These are phyloP conservation scores for Cydia strobilella DNA, from an alignment of 1,140 invertebrate genomes.

Conservation along the genomic window DNA sequence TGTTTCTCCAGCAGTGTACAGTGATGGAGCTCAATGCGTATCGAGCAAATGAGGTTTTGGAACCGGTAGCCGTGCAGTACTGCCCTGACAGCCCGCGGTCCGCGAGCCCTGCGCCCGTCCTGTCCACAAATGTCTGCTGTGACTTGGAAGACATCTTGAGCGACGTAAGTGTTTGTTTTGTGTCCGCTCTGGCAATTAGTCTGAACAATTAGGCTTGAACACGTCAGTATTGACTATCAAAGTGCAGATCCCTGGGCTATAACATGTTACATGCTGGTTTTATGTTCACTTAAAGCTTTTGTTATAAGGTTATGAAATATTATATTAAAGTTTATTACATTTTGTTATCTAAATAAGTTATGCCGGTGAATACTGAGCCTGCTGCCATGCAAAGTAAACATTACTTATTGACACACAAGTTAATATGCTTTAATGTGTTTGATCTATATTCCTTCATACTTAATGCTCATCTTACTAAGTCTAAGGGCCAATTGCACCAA, in stretches of 20 bases:
- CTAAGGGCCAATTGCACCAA: too few species aligned
- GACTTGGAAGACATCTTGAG: slow-evolving; percentile 77
- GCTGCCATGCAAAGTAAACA: background rate
- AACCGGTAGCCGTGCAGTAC: slow-evolving; percentile 65
- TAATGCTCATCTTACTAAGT: too few species aligned
- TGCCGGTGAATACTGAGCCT: background rate
- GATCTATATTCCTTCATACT: too few species aligned
- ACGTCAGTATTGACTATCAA: background rate
- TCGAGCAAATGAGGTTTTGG: slow-evolving; percentile 70
- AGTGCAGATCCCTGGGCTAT: background rate
- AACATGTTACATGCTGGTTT: background rate
- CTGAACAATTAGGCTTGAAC: background rate
- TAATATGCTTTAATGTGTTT: too few species aligned
- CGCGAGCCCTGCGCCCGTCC: slow-evolving; percentile 63
- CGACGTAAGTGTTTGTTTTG: slow-evolving; percentile 63
- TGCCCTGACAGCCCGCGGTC: slow-evolving; percentile 63
- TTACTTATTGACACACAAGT: background rate
- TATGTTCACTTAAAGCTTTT: background rate
- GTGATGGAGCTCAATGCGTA: slow-evolving; percentile 77
- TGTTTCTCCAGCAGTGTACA: slow-evolving; percentile 66
- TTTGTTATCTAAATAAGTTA: background rate
- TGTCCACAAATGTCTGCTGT: slow-evolving; percentile 64
- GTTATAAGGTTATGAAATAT: slow-evolving; percentile 1
- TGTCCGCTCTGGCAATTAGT: slow-evolving; percentile 9
- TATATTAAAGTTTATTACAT: background rate